Evolutionary conservation across 2,888 invertebrate genomes (phyloP), one percentile per base, ranked within the genome.

Genomic region (Prenolepis imparis): DNA sequence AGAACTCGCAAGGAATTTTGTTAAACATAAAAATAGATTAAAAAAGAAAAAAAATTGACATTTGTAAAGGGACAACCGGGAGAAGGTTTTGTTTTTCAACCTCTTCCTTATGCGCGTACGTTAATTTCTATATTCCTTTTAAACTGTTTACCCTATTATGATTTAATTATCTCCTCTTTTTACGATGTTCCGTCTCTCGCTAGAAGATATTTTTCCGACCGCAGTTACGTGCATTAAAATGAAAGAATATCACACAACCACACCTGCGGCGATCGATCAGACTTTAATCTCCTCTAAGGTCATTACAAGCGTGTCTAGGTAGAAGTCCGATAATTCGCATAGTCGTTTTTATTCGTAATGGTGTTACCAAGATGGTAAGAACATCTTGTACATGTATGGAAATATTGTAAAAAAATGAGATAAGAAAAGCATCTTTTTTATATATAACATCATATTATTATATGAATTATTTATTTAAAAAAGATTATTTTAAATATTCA

Each of bases 211-310:
- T 59, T 72, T 32, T 59, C 32, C 36, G 36, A 11, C 21, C 32
- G 78, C 12, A 12, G 21, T 68, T 59, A 15, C 1, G 48, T 3
- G 18, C 15, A 36, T n/a, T n/a, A 21, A 18, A 39, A 36, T 24
- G 3, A 4, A 48, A 57, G 61, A 72, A 61, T 64, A 78, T 88
- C 84, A 66, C 66, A 57, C 74, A 63, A 72, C 39, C 61, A 44
- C 21, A 75, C 41, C 48, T 66, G 70, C 28, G 66, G 28, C 72
- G 85, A 88, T 89, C 89, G 89, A 88, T 89, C 75, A 70, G 41
- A 83, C 80, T 82, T 85, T 88, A 87, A 80, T 87, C 89, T 83
- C 36, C 59, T 66, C n/a, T 89, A 87, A 89, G 88, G 84, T 82
- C 89, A 78, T 88, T 85, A 82, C 82, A 72, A 84, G 44, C 32